Evolutionary conservation across 2,797 vertebrate genomes (phyloP).

Genomic region (Orientallactaga sibirica): DNA sequence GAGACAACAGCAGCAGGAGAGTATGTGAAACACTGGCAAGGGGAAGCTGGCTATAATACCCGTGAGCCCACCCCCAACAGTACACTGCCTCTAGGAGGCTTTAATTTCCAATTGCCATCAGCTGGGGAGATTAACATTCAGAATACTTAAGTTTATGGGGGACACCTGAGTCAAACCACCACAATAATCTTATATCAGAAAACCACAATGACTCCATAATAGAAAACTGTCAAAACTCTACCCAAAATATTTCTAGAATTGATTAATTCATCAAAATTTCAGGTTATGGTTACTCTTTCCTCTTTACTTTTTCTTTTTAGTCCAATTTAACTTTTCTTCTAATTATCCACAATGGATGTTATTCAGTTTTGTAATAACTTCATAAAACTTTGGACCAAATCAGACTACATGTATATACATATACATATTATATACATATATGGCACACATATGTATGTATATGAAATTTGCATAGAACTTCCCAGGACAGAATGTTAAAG

Average conservation of each 20-base stretch:
- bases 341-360: background rate
- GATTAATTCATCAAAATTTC: background rate
- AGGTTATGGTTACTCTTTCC: background rate
- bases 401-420: background rate
- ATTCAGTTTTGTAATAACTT: background rate
- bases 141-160: too few species aligned
- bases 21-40: too few species aligned
- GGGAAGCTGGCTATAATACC: too few species aligned
- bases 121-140: too few species aligned
- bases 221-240: background rate
- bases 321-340: background rate
- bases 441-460: background rate
- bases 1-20: too few species aligned
- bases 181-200: background rate
- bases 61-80: too few species aligned
- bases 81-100: too few species aligned
- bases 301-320: background rate
- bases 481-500: too few species aligned
- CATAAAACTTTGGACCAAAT: background rate
- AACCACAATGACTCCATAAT: background rate
- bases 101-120: too few species aligned
- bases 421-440: too few species aligned
- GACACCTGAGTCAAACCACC: too few species aligned
- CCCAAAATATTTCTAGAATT: background rate
- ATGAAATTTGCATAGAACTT: too few species aligned